These are phyloP conservation scores for Drosophila setifemur DNA, from an alignment of 1,140 invertebrate genomes.

Conservation along the genomic window DNA sequence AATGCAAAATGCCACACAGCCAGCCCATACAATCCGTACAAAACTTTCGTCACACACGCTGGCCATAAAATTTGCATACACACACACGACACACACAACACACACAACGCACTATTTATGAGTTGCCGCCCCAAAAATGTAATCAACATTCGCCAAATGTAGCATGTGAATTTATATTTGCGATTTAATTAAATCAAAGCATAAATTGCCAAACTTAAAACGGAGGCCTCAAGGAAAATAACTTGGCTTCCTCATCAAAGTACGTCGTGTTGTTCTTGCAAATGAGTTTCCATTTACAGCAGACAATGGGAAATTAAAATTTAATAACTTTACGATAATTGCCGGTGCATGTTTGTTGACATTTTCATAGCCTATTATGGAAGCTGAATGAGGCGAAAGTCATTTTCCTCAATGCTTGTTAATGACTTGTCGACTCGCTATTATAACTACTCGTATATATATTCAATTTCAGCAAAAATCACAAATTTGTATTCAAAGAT, in stretches of 20 bases:
- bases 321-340: slow-evolving; percentile 32
- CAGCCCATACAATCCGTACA: no score
- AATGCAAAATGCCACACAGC: slow-evolving; percentile 35
- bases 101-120: no score
- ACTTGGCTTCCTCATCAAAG: background rate
- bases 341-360: slow-evolving; percentile 37
- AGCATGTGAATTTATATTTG: slow-evolving; percentile 35
- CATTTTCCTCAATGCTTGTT: background rate
- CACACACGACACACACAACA: background rate
- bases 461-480: no score
- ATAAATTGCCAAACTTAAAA: slow-evolving; percentile 41
- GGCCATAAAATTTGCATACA: slow-evolving; percentile 39
- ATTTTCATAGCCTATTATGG: slow-evolving; percentile 27
- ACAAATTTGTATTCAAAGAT: background rate
- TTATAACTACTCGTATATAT: no score
- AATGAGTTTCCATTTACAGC: slow-evolving; percentile 28
- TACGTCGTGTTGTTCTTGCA: slow-evolving; percentile 40
- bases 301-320: slow-evolving; percentile 38
- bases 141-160: slow-evolving; percentile 48
- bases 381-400: slow-evolving; percentile 4
- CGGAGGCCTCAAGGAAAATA: slow-evolving; percentile 17
- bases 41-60: slow-evolving; percentile 20
- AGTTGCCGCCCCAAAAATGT: slow-evolving; percentile 29
- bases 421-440: background rate
- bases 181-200: slow-evolving; percentile 70